Percentiles rank a stretch among this genome's conserved stretches.
Conservation (phyloP, 2,888 invertebrate genomes). For the Trachelus iudaicus region DNA sequence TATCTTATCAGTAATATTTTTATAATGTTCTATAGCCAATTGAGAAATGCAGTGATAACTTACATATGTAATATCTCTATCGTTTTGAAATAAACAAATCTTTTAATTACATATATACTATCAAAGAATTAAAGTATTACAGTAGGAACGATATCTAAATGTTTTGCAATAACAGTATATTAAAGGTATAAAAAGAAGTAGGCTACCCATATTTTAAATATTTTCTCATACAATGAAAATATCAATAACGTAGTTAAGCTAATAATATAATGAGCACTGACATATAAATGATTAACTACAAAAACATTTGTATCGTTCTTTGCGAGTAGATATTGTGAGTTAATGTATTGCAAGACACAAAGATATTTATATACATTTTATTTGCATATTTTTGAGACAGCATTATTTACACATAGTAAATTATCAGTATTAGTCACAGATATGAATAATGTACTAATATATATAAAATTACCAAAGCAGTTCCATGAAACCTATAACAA, state of each 20-base stretch:
- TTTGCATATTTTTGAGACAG: neutral
- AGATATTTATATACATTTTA: neutral
- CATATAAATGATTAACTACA: neutral
- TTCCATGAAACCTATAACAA: neutral
- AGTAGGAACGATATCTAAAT: neutral
- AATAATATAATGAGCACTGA: neutral
- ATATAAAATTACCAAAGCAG: neutral
- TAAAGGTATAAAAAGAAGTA: neutral
- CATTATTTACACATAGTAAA: neutral
- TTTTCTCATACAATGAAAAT: neutral
- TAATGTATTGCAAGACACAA: neutral
- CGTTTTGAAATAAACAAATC: neutral
- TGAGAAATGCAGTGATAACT: neutral
- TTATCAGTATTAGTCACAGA: neutral
- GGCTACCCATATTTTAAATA: neutral
- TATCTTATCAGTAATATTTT: neutral
- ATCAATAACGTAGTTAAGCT: neutral
- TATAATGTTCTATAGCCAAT: neutral
- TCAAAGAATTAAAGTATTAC: neutral
- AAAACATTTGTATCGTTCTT: neutral
- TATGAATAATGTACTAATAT: neutral
- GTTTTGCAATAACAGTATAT: neutral
- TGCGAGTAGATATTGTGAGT: neutral
- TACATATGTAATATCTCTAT: neutral
- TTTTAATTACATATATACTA: neutral